A percentile compares a stretch with the other conserved stretches of the same genome.
Conservation (phyloP, 2,888 invertebrate species). For the Synergus japonicus region DNA sequence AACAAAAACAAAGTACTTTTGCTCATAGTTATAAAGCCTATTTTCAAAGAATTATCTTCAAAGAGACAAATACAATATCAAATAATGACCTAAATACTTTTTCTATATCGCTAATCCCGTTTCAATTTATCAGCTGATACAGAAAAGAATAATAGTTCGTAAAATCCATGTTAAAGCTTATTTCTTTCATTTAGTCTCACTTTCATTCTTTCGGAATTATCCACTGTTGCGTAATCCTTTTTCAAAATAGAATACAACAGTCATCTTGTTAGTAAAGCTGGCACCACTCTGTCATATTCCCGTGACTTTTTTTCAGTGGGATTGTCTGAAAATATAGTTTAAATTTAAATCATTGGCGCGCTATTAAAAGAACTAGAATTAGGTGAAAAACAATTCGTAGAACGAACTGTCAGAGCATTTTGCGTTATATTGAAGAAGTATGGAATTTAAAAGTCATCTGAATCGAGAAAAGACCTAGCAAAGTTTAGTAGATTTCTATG, state of each 20-base stretch:
- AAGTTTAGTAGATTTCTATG: conserved; percentile 34
- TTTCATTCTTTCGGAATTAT: background rate
- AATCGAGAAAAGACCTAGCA: background rate
- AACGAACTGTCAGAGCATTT: background rate
- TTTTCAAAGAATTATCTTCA: background rate
- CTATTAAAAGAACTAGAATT: conserved; percentile 25
- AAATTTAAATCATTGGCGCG: conserved; percentile 6
- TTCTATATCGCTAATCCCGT: background rate
- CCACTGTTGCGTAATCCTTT: background rate
- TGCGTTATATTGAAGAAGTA: background rate
- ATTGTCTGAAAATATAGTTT: background rate
- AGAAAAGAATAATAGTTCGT: background rate
- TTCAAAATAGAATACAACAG: background rate
- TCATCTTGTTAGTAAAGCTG: background rate
- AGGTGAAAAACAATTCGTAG: background rate
- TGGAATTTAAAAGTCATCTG: background rate
- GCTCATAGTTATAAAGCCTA: background rate
- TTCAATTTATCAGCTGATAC: background rate
- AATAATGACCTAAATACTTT: background rate
- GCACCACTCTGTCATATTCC: background rate
- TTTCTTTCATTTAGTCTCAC: background rate
- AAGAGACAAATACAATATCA: background rate
- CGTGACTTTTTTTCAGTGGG: background rate
- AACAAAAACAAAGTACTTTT: background rate
- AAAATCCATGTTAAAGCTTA: background rate